These are phyloP conservation scores for Galerucella nymphaeae DNA, from an alignment of 2,888 invertebrate genomes.

Conservation along the genomic window DNA sequence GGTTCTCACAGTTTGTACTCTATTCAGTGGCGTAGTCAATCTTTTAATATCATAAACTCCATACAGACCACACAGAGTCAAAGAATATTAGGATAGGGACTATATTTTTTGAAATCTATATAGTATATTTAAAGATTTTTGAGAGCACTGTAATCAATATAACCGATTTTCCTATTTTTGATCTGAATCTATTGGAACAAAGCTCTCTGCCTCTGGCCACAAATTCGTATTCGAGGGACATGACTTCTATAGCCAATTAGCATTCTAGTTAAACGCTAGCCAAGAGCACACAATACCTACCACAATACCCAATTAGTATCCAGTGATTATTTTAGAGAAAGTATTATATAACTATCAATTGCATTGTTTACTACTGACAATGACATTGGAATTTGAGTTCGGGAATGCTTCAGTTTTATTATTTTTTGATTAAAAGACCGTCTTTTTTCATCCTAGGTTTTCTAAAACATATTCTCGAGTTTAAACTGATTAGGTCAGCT, in stretches of 20 bases:
- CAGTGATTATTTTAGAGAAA: constrained; percentile 26
- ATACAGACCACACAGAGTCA: too few species aligned
- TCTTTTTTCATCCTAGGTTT: too few species aligned
- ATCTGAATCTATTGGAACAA: neutral
- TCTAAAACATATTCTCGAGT: too few species aligned
- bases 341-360: constrained; percentile 29
- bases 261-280: constrained; percentile 39
- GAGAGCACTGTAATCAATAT: too few species aligned
- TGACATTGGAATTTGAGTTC: constrained; percentile 4
- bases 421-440: too few species aligned
- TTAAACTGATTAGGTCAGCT: neutral
- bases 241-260: constrained; percentile 42
- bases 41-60: too few species aligned
- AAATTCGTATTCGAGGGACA: constrained; percentile 42
- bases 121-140: too few species aligned
- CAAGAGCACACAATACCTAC: constrained; percentile 34
- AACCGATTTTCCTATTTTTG: too few species aligned
- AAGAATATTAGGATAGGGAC: too few species aligned
- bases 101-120: too few species aligned
- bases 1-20: constrained; percentile 34
- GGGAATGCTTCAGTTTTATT: too few species aligned
- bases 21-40: neutral
- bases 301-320: constrained; percentile 29
- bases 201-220: neutral
- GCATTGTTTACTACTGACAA: constrained; percentile 4